Conservation (phyloP, 2,888 invertebrate species). For the Habrosyne pyritoides region DNA sequence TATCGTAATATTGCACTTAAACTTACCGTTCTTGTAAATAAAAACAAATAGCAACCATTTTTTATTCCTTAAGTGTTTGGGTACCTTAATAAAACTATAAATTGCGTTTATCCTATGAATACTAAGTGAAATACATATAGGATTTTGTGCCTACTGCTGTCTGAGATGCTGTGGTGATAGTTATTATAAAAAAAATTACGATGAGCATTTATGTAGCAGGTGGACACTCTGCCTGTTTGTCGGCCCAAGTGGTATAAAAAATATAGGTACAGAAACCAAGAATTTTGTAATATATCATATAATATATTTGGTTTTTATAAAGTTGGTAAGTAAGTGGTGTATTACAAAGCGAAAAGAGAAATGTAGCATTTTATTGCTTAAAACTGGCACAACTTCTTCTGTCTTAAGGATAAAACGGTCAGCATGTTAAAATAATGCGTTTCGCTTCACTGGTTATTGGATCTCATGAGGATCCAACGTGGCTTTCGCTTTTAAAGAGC, state of each 20-base stretch:
- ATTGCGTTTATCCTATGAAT: neutral
- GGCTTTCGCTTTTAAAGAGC: slow-evolving; percentile 44
- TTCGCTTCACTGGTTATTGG: slow-evolving; percentile 42
- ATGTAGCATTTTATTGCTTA: neutral
- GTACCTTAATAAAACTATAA: neutral
- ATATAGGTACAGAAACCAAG: no score
- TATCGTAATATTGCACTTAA: neutral
- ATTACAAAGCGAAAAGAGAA: neutral
- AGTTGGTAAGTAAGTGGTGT: no score
- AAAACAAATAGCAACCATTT: neutral
- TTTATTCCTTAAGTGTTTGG: neutral
- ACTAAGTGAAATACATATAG: neutral
- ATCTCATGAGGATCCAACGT: slow-evolving; percentile 38
- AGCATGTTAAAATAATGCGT: slow-evolving; percentile 46
- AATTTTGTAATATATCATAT: no score
- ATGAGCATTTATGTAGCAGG: no score
- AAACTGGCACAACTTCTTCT: neutral
- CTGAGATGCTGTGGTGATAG: neutral
- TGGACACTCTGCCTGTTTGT: no score
- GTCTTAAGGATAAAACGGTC: slow-evolving; percentile 11
- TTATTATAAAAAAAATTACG: no score
- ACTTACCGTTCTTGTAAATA: neutral
- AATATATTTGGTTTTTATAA: no score
- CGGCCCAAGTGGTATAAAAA: no score
- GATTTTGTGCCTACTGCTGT: neutral